Base-by-base conservation (phyloP, 2,797 vertebrate genomes). In the Sebastolobus alascanus region DNA sequence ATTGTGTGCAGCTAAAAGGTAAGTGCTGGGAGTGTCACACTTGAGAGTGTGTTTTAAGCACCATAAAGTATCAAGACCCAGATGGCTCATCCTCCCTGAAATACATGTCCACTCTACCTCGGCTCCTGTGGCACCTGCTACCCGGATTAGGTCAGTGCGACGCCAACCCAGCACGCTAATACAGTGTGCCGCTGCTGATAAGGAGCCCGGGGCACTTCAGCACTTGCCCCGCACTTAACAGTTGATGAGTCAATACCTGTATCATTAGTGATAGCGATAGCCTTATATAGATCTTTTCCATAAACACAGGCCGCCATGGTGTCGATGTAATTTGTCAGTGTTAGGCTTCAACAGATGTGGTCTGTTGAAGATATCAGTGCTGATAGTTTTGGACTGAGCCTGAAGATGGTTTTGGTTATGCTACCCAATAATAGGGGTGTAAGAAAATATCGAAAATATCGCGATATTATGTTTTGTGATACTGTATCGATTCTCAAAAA, bases 71-170 rank as follows among this genome's bases (percentile, higher is more conserved):
- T 86, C 70, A 85, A 92, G 92, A 93, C 95, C 91, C 96, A 96
- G 95, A 95, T 96, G 96, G 93, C 90, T 93, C 87, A 85, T 95
- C 90, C 80, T 86, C 78, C 71, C 83, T 87, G 90, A 94, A 94
- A 95, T 95, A 90, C 92, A 90, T 77, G 85, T 87, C 86, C 84
- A 77, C 88, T 84, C 89, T 77, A 74, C 86, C 83, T 85, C 50
- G 18, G 85, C 88, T 90, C 68, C 43, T 33, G 70, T 55, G 80
- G 75, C 95, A 96, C 93, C 95, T 95, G 94, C 92, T 94, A 82
- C 92, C 93, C 83, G 90, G 93, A 92, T 93, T 92, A 92, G 92
- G 83, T 88, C 80, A 85, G 84, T 40, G 86, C 83, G 85, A 71
- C 75, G n/a, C 85, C 86, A 63, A 63, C 72, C 85, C 65, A 20